These are phyloP conservation scores for Cherax destructor DNA, from an alignment of 1,140 invertebrate species.

Conservation along the genomic window DNA sequence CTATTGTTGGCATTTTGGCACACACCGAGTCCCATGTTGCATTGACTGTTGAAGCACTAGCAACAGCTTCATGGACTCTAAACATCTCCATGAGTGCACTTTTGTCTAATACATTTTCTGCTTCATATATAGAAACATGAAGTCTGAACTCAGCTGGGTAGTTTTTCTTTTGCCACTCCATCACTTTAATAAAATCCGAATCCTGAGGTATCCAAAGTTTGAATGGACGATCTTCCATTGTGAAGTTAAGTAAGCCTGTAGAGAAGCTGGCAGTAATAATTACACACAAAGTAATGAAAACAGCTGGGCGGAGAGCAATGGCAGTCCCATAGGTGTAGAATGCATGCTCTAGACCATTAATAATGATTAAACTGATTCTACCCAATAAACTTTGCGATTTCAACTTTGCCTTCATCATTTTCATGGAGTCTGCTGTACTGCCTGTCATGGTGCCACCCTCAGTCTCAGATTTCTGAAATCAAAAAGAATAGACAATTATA, in stretches of 20 bases:
- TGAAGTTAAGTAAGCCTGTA: conserved; percentile 79
- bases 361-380: conserved; percentile 46
- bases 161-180: conserved; percentile 83
- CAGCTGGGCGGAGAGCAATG: conserved; percentile 76
- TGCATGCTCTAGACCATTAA: conserved; percentile 46
- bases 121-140: conserved; percentile 81
- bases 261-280: conserved; percentile 77
- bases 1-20: conserved; percentile 61
- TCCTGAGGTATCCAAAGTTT: conserved; percentile 84
- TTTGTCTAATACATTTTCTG: conserved; percentile 82
- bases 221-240: conserved; percentile 82
- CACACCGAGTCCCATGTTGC: conserved; percentile 58
- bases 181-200: conserved; percentile 82
- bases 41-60: conserved; percentile 35
- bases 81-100: conserved; percentile 76
- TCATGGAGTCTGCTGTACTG: background rate
- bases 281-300: conserved; percentile 78
- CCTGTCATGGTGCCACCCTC: conserved; percentile 10
- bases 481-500: background rate
- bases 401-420: background rate
- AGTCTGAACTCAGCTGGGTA: conserved; percentile 81
- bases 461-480: conserved; percentile 5
- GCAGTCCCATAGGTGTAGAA: conserved; percentile 73
- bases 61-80: conserved; percentile 59
- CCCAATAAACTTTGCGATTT: conserved; percentile 21